Evolutionary conservation across 2,797 vertebrate species (phyloP), one percentile per base, ranked within the genome.

Genomic region (Pagetopsis macropterus): DNA sequence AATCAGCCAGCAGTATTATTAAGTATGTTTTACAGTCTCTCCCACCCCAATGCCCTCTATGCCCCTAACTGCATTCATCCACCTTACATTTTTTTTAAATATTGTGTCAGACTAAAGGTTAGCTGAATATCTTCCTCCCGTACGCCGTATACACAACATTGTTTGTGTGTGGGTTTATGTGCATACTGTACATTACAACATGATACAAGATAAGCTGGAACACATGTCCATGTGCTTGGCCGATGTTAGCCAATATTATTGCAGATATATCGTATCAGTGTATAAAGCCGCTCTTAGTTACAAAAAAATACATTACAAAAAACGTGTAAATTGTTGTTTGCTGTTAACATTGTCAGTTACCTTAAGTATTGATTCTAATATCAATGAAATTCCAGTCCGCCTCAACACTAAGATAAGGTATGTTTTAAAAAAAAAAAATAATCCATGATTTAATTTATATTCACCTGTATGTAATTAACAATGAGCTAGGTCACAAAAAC

Each of bases 1-100:
- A 87, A 89, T 90, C 87, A 84, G 88, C 79, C 85, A 82, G 81
- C 77, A 78, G 83, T 69, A 87, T 69, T 78, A 78, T 83, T 80
- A 88, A 77, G 48, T 74, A 79, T 82, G 72, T 79, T 88, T 82
- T 87, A 84, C 78, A 65, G 72, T 82, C 78, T 82, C 68, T 70
- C 49, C 44, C 69, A 74, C 61, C 51, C 73, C 1, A 11, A 65
- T 82, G 75, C 65, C 77, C 78, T 81, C 65, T 43, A 9, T 78
- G 68, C 73, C 71, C 81, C 69, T 63, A 44, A 81, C 52, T 64
- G 44, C 59, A 62, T 23, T 31, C 59, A 70, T 68, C 48, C 46
- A 45, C 51, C 37, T 17, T 15, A 46, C 37, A 54, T 75, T 57
- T 37, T 19, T 19, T 73, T 13, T 23, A 33, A 56, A 77, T 55